Evolutionary conservation across 2,113 vertebrate species (phyloP).

Genomic region (Spea bombifrons): DNA sequence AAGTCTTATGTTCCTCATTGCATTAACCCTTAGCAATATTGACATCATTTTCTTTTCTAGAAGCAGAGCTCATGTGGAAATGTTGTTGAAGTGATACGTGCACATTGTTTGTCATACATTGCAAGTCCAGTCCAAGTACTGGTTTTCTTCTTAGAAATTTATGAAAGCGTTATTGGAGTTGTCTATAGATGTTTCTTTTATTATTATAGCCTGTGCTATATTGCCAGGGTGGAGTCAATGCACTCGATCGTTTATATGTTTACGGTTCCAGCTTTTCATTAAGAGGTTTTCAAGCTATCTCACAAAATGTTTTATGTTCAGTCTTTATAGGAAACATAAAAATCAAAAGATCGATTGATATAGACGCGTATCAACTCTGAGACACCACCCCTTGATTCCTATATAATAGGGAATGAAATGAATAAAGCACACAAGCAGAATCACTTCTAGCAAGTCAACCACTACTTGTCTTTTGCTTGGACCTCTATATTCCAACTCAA

Average conservation of each 20-base stretch:
- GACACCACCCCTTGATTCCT: not conserved
- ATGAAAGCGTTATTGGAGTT: slow-evolving; percentile 2
- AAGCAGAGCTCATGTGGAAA: too few relatives aligned
- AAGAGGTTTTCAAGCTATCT: not conserved
- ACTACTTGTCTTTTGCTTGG: not conserved
- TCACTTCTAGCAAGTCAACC: not conserved
- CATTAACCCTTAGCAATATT: too few relatives aligned
- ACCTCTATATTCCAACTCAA: not conserved
- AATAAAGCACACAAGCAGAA: not conserved
- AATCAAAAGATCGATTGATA: not conserved
- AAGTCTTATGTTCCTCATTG: too few relatives aligned
- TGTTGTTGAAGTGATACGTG: too few relatives aligned
- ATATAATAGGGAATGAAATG: slow-evolving; percentile 7
- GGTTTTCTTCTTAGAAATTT: not conserved
- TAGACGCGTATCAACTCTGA: not conserved
- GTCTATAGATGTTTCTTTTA: not conserved
- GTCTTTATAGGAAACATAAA: not conserved
- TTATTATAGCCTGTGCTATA: not conserved
- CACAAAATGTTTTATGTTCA: slow-evolving; percentile 18
- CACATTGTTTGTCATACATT: too few relatives aligned
- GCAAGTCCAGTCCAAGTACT: too few relatives aligned
- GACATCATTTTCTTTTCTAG: too few relatives aligned
- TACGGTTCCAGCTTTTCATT: not conserved
- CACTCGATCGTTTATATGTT: not conserved
- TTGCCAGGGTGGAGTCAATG: not conserved